A percentile compares a stretch with the other conserved stretches of the same genome.
These are phyloP conservation scores for Circaetus gallicus DNA, from an alignment of 2,113 vertebrate genomes.

Conservation along the genomic window DNA sequence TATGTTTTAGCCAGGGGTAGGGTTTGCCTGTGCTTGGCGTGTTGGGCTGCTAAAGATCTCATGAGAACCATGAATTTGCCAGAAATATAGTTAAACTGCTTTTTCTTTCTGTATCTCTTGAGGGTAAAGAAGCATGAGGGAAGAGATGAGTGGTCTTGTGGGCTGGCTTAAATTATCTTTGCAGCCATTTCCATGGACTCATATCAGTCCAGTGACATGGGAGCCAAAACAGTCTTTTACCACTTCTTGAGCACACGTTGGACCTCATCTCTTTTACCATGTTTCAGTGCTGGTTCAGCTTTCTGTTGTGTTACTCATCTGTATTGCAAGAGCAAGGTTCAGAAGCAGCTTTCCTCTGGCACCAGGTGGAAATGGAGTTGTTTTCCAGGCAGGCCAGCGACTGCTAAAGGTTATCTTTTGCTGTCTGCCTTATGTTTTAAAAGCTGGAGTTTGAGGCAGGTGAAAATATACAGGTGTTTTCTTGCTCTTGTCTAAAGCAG, in stretches of 20 bases:
- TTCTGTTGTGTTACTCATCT: background rate
- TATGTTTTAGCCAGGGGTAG: background rate
- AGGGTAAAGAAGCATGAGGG: background rate
- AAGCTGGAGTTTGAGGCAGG: background rate
- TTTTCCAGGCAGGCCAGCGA: background rate
- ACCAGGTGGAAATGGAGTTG: background rate
- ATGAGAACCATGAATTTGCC: background rate
- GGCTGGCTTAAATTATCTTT: background rate
- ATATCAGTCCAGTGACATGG: rapidly evolving
- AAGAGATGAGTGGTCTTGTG: background rate
- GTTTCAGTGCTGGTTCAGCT: background rate
- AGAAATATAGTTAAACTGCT: background rate
- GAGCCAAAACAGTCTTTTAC: background rate
- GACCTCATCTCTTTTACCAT: background rate
- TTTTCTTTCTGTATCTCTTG: background rate
- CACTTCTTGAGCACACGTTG: rapidly evolving
- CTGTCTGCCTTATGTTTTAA: background rate
- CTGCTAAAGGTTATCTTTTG: background rate
- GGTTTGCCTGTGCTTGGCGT: background rate
- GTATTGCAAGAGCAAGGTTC: background rate
- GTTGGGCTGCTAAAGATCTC: background rate
- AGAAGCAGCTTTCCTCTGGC: background rate
- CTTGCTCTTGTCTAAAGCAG: background rate
- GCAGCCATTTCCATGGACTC: background rate
- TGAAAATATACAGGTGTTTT: background rate